A percentile compares a stretch with the other conserved stretches of the same genome.
Conservation (phyloP, 2,113 vertebrate genomes). For the Cichladusa arquata region DNA sequence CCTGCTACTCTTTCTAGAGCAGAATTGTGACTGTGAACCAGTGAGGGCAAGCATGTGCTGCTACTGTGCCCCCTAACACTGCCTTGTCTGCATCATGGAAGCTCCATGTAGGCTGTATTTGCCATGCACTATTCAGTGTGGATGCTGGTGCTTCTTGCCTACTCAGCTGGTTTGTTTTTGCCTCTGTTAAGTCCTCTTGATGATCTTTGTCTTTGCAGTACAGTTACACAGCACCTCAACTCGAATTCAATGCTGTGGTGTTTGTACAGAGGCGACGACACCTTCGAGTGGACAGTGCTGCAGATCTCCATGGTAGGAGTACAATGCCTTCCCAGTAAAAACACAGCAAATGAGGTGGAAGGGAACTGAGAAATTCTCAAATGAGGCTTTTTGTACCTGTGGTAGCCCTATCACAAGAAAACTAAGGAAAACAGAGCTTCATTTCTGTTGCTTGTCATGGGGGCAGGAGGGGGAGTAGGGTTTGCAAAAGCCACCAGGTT, state of each 20-base stretch:
- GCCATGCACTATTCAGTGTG: not conserved
- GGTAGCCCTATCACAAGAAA: not conserved
- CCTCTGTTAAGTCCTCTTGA: not conserved
- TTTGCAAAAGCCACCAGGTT: not conserved
- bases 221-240: constrained; percentile 80
- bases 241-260: constrained; percentile 85
- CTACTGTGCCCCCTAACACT: not conserved
- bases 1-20: not conserved
- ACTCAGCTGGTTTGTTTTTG: not conserved
- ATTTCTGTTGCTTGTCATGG: not conserved
- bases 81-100: not conserved
- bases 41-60: not conserved
- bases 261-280: constrained; percentile 86
- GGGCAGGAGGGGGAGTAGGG: not conserved
- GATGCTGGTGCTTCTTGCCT: not conserved
- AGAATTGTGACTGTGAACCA: not conserved
- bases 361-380: not conserved
- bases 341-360: not conserved
- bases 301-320: constrained; percentile 83
- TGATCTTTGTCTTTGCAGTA: constrained; percentile 77
- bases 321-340: not conserved
- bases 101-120: not conserved
- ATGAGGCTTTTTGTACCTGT: not conserved
- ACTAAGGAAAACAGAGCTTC: not conserved
- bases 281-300: constrained; percentile 90